phyloP scores from a whole-genome alignment of 2,797 vertebrate species.

The Clarias laeviceps region DNA sequence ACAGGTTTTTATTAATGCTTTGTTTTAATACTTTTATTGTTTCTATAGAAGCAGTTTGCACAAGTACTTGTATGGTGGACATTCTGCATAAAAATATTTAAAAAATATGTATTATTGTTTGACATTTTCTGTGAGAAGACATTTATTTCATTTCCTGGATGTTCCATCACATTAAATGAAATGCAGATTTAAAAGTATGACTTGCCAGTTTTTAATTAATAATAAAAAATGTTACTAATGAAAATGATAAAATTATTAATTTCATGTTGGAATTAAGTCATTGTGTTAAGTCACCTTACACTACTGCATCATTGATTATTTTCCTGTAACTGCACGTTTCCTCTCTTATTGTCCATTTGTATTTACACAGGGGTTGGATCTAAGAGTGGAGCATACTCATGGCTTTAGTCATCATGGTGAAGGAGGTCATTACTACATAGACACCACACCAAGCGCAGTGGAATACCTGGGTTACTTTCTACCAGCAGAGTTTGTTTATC shows the following conservation, averaged over 20 bases:
- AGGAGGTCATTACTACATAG: constrained; percentile 94
- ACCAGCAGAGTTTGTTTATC: constrained; percentile 88
- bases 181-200: background rate
- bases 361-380: constrained; percentile 83
- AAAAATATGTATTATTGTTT: too few relatives aligned
- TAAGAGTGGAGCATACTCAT: constrained; percentile 93
- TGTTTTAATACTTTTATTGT: background rate
- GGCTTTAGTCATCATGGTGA: constrained; percentile 93
- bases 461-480: constrained; percentile 91
- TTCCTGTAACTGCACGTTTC: background rate
- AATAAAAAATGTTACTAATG: background rate
- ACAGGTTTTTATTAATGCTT: background rate
- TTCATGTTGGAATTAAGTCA: background rate
- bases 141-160: too few relatives aligned
- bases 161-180: background rate
- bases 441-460: constrained; percentile 89
- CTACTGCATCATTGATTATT: background rate
- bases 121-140: too few relatives aligned
- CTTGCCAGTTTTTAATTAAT: background rate
- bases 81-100: too few relatives aligned
- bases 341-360: background rate
- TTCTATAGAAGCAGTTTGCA: background rate
- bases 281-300: background rate
- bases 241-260: background rate
- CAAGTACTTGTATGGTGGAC: too few relatives aligned